Conservation (phyloP, 2,888 invertebrate genomes). For the Lepetodrilus schrolli region DNA sequence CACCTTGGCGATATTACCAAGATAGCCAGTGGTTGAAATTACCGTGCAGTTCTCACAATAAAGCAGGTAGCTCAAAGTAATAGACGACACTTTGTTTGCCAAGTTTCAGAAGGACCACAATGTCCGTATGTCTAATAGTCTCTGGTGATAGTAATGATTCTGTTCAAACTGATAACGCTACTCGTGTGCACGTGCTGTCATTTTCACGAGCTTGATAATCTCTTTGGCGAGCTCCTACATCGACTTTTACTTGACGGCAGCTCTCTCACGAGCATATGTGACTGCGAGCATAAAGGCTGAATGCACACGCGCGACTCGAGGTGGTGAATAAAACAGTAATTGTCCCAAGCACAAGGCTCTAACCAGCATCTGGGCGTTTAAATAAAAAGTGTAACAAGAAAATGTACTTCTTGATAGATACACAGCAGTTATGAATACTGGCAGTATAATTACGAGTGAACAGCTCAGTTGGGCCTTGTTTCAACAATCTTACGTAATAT, state of each 20-base stretch:
- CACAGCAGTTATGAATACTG: background rate
- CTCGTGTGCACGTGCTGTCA: background rate
- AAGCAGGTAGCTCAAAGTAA: background rate
- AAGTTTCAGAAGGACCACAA: background rate
- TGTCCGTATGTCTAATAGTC: slow-evolving; percentile 6
- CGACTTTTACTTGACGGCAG: background rate
- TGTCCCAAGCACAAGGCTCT: background rate
- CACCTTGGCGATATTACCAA: background rate
- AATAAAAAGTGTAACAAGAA: background rate
- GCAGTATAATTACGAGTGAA: background rate
- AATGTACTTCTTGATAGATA: background rate
- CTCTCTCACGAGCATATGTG: background rate
- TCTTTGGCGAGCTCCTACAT: background rate
- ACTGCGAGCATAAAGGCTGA: background rate
- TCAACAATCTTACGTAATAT: background rate
- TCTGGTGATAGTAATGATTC: background rate
- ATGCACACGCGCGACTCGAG: background rate
- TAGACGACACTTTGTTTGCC: background rate
- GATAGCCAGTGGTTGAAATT: background rate
- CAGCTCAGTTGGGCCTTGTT: background rate
- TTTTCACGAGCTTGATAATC: background rate
- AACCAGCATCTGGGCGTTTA: background rate
- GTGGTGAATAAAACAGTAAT: background rate
- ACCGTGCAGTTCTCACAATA: background rate
- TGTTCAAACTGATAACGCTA: slow-evolving; percentile 18